Percentiles rank a stretch among this genome's conserved stretches.
Conservation (phyloP, 2,888 invertebrate species). For the Epirrhoe tristata region DNA sequence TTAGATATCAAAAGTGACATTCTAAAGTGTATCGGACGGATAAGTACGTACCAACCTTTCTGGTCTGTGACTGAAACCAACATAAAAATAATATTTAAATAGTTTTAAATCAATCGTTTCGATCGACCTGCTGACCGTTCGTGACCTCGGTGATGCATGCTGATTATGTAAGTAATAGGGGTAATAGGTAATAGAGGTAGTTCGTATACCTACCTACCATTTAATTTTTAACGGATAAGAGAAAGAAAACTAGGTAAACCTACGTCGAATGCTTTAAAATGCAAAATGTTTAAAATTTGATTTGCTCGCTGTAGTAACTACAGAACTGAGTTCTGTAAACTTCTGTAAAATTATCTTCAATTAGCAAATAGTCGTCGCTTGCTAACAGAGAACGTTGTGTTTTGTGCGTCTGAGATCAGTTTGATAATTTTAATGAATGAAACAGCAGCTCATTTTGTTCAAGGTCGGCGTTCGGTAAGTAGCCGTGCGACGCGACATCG, state of each 20-base stretch:
- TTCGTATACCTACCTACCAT: neutral
- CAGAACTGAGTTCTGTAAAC: conserved; percentile 15
- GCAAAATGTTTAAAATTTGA: too few relatives aligned
- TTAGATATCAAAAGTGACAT: too few relatives aligned
- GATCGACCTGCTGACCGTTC: conserved; percentile 10
- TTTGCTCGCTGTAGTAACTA: neutral
- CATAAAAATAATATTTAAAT: neutral
- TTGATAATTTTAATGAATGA: conserved; percentile 66
- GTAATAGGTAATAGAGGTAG: too few relatives aligned
- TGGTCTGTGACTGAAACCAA: too few relatives aligned
- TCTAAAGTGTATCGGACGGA: too few relatives aligned
- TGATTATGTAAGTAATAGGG: conserved; percentile 11
- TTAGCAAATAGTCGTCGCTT: conserved; percentile 59
- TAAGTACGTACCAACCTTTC: too few relatives aligned
- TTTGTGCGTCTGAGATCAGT: conserved; percentile 46
- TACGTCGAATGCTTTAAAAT: neutral
- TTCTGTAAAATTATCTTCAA: conserved; percentile 64
- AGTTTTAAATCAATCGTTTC: conserved; percentile 4
- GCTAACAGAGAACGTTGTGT: conserved; percentile 46
- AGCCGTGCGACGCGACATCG: conserved; percentile 36
- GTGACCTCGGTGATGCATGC: conserved; percentile 11
- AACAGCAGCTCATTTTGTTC: conserved; percentile 59
- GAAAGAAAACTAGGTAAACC: neutral
- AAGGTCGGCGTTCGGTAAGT: conserved; percentile 61
- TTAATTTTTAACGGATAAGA: neutral